phyloP scores from a whole-genome alignment of 1,140 invertebrate genomes.

The Ditylenchus dipsaci region DNA sequence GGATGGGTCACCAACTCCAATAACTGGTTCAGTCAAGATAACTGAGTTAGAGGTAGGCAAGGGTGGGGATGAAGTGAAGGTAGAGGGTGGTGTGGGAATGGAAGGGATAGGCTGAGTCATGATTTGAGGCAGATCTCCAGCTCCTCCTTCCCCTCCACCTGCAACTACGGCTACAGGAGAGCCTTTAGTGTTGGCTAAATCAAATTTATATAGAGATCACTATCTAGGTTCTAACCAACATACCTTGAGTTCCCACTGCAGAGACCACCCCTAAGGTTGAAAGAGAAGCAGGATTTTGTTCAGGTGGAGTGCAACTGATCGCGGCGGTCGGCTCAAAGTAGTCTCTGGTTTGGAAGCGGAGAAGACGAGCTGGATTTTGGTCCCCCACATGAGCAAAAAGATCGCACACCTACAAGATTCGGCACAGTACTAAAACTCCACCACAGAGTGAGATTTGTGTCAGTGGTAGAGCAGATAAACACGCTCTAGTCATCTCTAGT shows the following conservation, averaged over 20 bases:
- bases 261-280: neutral
- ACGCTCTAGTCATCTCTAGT: no score
- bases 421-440: neutral
- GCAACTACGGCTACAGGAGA: no score
- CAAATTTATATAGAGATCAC: no score
- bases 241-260: neutral
- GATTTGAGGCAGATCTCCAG: no score
- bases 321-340: constrained; percentile 57
- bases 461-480: no score
- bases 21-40: neutral
- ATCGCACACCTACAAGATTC: constrained; percentile 49
- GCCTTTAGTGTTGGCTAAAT: no score
- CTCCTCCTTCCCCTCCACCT: no score
- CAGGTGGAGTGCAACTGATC: constrained; percentile 37
- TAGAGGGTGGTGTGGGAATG: neutral
- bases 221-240: neutral
- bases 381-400: constrained; percentile 57
- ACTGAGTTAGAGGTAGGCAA: no score
- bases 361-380: constrained; percentile 50
- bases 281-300: neutral
- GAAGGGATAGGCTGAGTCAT: no score
- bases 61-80: neutral
- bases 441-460: neutral
- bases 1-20: neutral
- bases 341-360: constrained; percentile 57